Evolutionary conservation across 2,797 vertebrate species (phyloP).

Genomic region (Notolabrus celidotus): DNA sequence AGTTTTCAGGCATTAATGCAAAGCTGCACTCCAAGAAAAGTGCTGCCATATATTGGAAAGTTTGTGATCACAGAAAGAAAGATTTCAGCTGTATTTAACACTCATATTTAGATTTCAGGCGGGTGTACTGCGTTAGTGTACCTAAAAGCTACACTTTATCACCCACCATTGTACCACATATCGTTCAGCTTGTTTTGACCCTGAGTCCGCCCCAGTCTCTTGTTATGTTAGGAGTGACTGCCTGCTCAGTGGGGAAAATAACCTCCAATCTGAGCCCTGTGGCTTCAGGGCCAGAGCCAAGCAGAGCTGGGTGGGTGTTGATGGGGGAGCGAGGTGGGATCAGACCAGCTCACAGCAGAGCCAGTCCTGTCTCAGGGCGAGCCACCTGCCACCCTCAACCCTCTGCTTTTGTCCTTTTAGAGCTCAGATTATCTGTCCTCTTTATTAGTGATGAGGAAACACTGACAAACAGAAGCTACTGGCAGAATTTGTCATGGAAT

Average conservation of each 20-base stretch:
- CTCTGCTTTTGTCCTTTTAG: constrained; percentile 15
- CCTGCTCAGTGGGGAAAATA: constrained; percentile 44
- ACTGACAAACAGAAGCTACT: background rate
- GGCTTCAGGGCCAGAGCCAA: constrained; percentile 58
- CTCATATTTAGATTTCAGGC: background rate
- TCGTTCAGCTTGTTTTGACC: constrained; percentile 26
- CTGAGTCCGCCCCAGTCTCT: constrained; percentile 10
- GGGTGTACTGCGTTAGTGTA: background rate
- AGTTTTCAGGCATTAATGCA: constrained; percentile 13
- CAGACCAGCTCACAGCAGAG: constrained; percentile 53
- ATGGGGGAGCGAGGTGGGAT: constrained; percentile 30
- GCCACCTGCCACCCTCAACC: constrained; percentile 70
- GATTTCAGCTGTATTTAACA: background rate
- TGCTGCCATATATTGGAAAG: background rate
- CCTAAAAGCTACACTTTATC: background rate
- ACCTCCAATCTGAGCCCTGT: constrained; percentile 59
- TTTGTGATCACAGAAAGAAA: background rate
- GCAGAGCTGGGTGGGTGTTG: constrained; percentile 50
- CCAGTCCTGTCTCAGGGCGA: constrained; percentile 55
- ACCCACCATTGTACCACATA: background rate
- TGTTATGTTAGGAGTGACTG: constrained; percentile 41
- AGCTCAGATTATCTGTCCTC: constrained; percentile 22
- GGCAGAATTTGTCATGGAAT: background rate
- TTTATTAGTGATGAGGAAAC: background rate
- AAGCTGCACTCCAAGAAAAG: constrained; percentile 12